Percentiles rank a stretch among this genome's conserved stretches.
phyloP scores from a whole-genome alignment of 2,113 vertebrate genomes.

The Spheniscus mendiculus region DNA sequence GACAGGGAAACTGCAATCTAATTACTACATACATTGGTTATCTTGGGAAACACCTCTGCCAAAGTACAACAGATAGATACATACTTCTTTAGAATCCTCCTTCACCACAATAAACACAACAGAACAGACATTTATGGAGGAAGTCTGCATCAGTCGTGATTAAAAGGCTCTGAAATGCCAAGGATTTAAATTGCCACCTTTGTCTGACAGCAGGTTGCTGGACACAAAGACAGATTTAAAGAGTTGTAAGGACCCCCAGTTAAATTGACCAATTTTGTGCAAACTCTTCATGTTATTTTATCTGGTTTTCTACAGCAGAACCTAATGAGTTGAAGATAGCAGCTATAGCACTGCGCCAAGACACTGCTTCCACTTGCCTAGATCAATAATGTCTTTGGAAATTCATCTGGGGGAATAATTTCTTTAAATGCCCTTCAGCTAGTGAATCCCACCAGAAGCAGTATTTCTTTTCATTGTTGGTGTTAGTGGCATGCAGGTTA shows the following conservation, averaged over 20 bases:
- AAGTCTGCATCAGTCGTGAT: neutral
- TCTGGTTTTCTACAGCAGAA: neutral
- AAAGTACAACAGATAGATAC: neutral
- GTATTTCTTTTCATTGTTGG: neutral
- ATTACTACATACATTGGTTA: neutral
- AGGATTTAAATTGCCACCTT: neutral
- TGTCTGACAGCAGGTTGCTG: neutral
- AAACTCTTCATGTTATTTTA: neutral
- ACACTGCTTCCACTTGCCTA: neutral
- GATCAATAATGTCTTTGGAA: neutral
- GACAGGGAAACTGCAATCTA: neutral
- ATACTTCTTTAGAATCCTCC: neutral
- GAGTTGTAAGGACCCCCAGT: neutral
- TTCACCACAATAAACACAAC: neutral
- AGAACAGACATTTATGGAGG: neutral
- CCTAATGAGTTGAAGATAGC: neutral
- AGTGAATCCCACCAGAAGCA: neutral
- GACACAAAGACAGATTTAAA: neutral
- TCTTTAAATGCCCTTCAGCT: neutral
- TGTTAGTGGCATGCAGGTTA: neutral
- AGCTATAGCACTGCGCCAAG: neutral
- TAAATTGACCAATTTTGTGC: neutral
- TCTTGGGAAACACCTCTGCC: neutral
- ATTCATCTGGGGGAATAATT: neutral
- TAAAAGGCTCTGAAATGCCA: neutral